Base-by-base conservation (phyloP, 2,113 vertebrate genomes). In the Podarcis muralis region DNA sequence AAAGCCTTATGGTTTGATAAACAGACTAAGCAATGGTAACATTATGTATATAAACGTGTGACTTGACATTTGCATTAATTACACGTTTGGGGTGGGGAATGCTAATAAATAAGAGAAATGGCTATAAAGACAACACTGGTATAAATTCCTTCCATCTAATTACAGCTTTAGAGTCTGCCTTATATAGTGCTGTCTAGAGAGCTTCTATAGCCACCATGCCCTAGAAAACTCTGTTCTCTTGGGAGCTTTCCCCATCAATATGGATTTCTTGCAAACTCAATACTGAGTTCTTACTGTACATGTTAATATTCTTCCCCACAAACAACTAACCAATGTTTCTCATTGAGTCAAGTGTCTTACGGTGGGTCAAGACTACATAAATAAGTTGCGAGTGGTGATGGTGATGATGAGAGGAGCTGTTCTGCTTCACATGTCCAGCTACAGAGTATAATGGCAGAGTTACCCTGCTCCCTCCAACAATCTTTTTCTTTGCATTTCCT, bases 181-280 rank as follows among this genome's bases (percentile, higher is more conserved):
- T 80, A 23, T 7, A 6, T 59, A 20, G 20, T 80, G 48, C 27
- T 25, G 20, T 43, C 22, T 68, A 16, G 22, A 27, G 62, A 27
- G 37, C 15, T 40, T 9, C 22, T 66, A 27, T 7, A 22, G 22
- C 30, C 9, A 7, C 37, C 22, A 25, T 77, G 25, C 13, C 43
- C 69, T 48, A 88, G 80, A 92, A 94, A 90, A 90, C 85, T 57
- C 35, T 78, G 59, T 35, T 72, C 18, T 86, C 80, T 90, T 57
- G 78, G 48, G 37, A 18, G 27, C 77, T 59, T 59, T 32, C 83
- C 22, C 43, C 32, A 35, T 57, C 80, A 77, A 57, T 88, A 87
- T 81, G 79, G 87, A 81, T 87, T 90, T 89, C 43, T 62, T 15
- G 59, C 59, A 77, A 91, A 78, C 62, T 74, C 25, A 87, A 23